A percentile compares a stretch with the other conserved stretches of the same genome.
phyloP scores from a whole-genome alignment of 92 coral and sea anemone species.

The Pocillopora grandis region DNA sequence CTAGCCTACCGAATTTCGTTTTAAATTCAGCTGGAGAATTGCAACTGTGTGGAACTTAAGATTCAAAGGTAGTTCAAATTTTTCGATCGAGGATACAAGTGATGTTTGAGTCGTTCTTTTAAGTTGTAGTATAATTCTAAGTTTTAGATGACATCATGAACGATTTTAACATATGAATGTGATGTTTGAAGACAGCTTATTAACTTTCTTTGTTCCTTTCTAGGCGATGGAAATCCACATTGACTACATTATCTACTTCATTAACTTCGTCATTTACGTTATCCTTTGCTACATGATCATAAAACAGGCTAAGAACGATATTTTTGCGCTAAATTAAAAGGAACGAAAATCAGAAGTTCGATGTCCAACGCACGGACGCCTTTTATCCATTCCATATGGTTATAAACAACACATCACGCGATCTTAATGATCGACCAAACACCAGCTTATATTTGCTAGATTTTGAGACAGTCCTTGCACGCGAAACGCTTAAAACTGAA shows the following conservation, averaged over 20 bases:
- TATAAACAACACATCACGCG: background rate
- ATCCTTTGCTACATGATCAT: background rate
- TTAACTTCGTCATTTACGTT: constrained; percentile 27
- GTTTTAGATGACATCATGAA: too few relatives aligned
- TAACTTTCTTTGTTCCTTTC: background rate
- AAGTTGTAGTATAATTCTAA: too few relatives aligned
- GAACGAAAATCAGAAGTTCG: background rate
- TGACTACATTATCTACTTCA: constrained; percentile 15
- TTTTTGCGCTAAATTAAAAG: background rate
- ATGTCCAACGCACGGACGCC: constrained; percentile 11
- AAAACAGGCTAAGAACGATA: constrained; percentile 20
- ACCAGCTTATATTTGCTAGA: too few relatives aligned
- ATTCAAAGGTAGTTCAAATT: too few relatives aligned
- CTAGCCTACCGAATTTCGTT: too few relatives aligned
- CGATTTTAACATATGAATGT: background rate
- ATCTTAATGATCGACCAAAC: background rate
- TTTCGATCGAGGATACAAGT: too few relatives aligned
- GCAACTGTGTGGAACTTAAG: too few relatives aligned
- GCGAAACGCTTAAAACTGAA: too few relatives aligned
- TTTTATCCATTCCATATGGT: background rate
- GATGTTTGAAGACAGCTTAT: background rate
- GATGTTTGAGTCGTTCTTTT: too few relatives aligned
- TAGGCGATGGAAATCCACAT: constrained; percentile 29
- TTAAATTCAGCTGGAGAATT: too few relatives aligned
- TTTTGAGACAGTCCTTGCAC: too few relatives aligned